A percentile compares a stretch with the other conserved stretches of the same genome.
Evolutionary conservation across 2,797 vertebrate species (phyloP).

Genomic region (Yasuhikotakia modesta): DNA sequence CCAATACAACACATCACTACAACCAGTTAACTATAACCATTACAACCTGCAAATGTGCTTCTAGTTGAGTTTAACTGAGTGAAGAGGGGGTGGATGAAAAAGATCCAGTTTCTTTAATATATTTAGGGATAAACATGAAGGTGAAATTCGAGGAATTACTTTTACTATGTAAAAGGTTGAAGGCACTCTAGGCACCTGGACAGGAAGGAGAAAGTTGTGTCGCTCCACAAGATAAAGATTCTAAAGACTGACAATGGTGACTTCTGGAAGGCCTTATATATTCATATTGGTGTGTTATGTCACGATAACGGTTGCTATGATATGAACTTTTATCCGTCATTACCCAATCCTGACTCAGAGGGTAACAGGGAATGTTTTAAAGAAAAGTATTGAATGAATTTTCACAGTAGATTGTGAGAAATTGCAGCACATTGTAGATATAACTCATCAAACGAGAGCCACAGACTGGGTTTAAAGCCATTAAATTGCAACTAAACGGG

Average conservation of each 20-base stretch:
- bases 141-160: constrained; percentile 11
- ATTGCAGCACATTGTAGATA: constrained; percentile 49
- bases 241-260: constrained; percentile 31
- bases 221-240: neutral
- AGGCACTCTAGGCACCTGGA: constrained; percentile 60
- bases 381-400: constrained; percentile 39
- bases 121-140: constrained; percentile 5
- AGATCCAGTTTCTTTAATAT: constrained; percentile 21
- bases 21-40: constrained; percentile 43
- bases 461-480: constrained; percentile 32
- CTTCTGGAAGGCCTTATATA: constrained; percentile 52
- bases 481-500: constrained; percentile 18
- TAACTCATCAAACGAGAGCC: constrained; percentile 1
- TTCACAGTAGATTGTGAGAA: constrained; percentile 55
- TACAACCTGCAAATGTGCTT: constrained; percentile 53
- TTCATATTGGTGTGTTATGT: constrained; percentile 69
- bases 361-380: constrained; percentile 50
- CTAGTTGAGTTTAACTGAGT: constrained; percentile 9
- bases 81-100: constrained; percentile 1
- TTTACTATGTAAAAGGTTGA: constrained; percentile 46
- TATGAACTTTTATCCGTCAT: constrained; percentile 27
- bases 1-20: constrained; percentile 45
- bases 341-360: constrained; percentile 34
- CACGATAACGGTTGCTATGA: constrained; percentile 31
- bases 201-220: constrained; percentile 39